A percentile compares a stretch with the other conserved stretches of the same genome.
Evolutionary conservation across 2,797 vertebrate species (phyloP).

Genomic region (Hephaestus fuliginosus): DNA sequence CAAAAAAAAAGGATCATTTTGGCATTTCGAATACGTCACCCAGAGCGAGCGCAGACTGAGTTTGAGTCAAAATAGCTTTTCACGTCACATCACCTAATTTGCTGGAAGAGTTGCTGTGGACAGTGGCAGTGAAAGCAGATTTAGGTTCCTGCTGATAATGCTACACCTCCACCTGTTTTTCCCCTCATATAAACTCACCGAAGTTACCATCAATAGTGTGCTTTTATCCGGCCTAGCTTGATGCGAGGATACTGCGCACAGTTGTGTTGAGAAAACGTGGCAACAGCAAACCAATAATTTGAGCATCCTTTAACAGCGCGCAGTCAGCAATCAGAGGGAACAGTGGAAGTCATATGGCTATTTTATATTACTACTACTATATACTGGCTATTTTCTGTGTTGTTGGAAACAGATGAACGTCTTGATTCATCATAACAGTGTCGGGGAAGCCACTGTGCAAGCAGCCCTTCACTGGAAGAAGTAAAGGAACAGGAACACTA

Average conservation of each 20-base stretch:
- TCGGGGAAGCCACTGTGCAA: neutral
- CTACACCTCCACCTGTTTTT: neutral
- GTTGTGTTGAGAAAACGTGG: neutral
- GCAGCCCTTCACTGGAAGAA: neutral
- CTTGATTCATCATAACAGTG: slow-evolving; percentile 1
- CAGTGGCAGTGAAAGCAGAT: slow-evolving; percentile 9
- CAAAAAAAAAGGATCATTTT: slow-evolving; percentile 1
- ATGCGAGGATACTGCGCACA: neutral
- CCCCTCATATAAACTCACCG: neutral
- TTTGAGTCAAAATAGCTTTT: slow-evolving; percentile 24
- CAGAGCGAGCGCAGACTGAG: neutral
- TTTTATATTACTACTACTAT: too few relatives aligned
- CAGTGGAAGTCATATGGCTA: neutral
- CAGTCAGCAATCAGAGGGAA: neutral
- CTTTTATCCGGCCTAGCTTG: neutral
- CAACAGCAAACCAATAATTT: neutral
- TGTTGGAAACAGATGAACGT: neutral
- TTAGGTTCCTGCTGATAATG: slow-evolving; percentile 4
- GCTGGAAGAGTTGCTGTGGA: slow-evolving; percentile 4
- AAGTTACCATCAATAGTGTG: neutral
- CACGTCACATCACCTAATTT: slow-evolving; percentile 1
- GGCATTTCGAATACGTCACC: neutral
- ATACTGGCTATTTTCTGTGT: neutral
- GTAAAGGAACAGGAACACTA: neutral
- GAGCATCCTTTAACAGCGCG: neutral